phyloP scores from a whole-genome alignment of 2,888 invertebrate genomes.

The Hirtodrosophila cameraria region DNA sequence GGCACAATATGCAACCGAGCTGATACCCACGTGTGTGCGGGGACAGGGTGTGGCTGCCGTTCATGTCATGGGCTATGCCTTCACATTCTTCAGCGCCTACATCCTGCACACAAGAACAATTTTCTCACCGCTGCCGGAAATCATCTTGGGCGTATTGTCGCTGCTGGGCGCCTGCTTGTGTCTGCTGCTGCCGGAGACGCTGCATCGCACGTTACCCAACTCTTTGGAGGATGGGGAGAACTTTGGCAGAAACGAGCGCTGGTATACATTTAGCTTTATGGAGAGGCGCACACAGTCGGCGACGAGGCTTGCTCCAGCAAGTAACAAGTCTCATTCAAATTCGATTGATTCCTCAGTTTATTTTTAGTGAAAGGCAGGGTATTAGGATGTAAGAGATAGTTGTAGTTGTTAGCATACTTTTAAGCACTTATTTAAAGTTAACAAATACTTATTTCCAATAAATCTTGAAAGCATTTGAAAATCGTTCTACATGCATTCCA shows the following conservation, averaged over 20 bases:
- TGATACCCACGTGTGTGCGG: slow-evolving; percentile 87
- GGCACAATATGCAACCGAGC: slow-evolving; percentile 87
- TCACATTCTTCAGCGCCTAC: slow-evolving; percentile 87
- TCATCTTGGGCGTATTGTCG: slow-evolving; percentile 85
- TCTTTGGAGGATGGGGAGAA: slow-evolving; percentile 86
- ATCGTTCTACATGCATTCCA: no score
- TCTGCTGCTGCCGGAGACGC: slow-evolving; percentile 87
- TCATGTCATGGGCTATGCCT: slow-evolving; percentile 87
- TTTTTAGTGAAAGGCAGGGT: slow-evolving; percentile 20
- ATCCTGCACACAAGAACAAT: slow-evolving; percentile 84
- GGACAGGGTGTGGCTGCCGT: slow-evolving; percentile 87
- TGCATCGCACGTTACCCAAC: slow-evolving; percentile 85
- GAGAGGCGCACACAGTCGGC: slow-evolving; percentile 72
- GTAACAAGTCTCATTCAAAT: slow-evolving; percentile 31
- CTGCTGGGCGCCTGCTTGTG: slow-evolving; percentile 85
- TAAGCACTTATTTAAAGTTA: slow-evolving; percentile 27
- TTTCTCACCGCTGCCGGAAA: slow-evolving; percentile 85
- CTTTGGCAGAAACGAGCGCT: slow-evolving; percentile 85
- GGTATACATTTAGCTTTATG: slow-evolving; percentile 84
- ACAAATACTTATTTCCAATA: background rate
- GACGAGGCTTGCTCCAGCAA: slow-evolving; percentile 48
- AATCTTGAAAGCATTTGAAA: background rate
- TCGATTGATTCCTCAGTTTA: slow-evolving; percentile 34
- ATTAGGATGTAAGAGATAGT: slow-evolving; percentile 51
- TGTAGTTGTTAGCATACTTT: slow-evolving; percentile 37